phyloP scores from a whole-genome alignment of 2,888 invertebrate species.

The Crossocerus cetratus region DNA sequence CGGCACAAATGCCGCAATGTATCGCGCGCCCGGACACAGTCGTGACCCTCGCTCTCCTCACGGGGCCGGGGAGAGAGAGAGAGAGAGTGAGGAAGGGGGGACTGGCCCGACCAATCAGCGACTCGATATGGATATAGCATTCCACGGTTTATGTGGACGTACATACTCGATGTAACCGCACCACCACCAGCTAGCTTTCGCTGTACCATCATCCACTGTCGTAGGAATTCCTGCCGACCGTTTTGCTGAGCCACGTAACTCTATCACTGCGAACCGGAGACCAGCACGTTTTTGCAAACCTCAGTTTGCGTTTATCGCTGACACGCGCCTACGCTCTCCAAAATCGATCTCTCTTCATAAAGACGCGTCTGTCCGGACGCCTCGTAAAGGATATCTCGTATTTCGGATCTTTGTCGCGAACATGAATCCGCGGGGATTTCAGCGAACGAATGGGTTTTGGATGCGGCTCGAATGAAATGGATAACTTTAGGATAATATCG shows the following conservation, averaged over 20 bases:
- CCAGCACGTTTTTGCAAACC: slow-evolving; percentile 6
- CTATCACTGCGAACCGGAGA: slow-evolving; percentile 4
- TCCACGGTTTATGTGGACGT: not conserved
- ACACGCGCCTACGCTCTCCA: too few relatives aligned
- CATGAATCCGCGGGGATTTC: too few relatives aligned
- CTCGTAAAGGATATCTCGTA: too few relatives aligned
- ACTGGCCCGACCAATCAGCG: slow-evolving; percentile 6
- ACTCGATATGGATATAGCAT: slow-evolving; percentile 5
- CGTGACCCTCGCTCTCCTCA: not conserved
- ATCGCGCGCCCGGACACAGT: slow-evolving; percentile 3
- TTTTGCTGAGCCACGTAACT: slow-evolving; percentile 14
- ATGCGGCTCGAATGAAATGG: too few relatives aligned
- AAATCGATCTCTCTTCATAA: not conserved
- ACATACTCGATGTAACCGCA: slow-evolving; percentile 10
- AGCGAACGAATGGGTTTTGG: too few relatives aligned
- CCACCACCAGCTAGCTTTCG: not conserved
- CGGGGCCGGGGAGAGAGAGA: too few relatives aligned
- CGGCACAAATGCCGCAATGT: not conserved
- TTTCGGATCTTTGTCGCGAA: too few relatives aligned
- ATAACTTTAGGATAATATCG: too few relatives aligned
- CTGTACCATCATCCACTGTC: slow-evolving; percentile 1
- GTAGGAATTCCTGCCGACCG: not conserved
- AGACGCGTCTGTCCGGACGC: not conserved
- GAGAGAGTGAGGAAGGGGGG: too few relatives aligned
- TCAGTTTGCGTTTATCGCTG: not conserved